Base-by-base conservation (phyloP, 2,113 vertebrate species). In the Lophochroa leadbeateri region DNA sequence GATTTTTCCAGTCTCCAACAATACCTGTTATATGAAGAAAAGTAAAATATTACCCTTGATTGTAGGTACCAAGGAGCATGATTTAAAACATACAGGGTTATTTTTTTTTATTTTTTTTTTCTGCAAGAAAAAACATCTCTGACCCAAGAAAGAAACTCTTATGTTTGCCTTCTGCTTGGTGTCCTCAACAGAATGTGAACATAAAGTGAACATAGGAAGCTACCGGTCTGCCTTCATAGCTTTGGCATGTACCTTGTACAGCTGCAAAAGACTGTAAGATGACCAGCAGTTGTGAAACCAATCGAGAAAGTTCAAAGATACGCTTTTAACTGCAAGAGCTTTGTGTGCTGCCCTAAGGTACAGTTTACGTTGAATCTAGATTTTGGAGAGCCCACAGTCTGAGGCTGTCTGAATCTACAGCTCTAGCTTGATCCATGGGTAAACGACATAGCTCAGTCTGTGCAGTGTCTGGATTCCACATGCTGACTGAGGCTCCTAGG, bases 1-100 rank as follows among this genome's bases (percentile, higher is more conserved):
- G 83, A 70, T 94, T 98, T 94, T 97, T 98, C 98, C 98, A 98
- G 87, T 98, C 98, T 50, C 98, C 98, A 82, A 99, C 95, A 93
- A 96, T 96, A 89, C 97, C 97, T 98, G 60, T 28, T 94, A 97
- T 68, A 96, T 19, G 96, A 49, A 90, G 41, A 72, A 88, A 75
- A 95, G 23, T 50, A 58, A 78, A 93, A 65, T 41, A 92, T n/a
- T 92, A 81, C 3, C 11, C 20, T 52, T 72, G 39, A 57, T 11
- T 64, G 31, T 33, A 80, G 55, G 31, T 31, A 58, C 10, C 4
- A 79, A 75, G 23, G 18, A 71, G 14, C 69, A 88, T 53, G 1
- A 64, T 79, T 79, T 79, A 46, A 85, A 95, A 74, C 12, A 70
- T 86, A 83, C 18, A 52, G 37, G 16, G 57, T 77, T 39, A 11